Evolutionary conservation across 2,888 invertebrate species (phyloP).

Genomic region (Heliconius charithonia): DNA sequence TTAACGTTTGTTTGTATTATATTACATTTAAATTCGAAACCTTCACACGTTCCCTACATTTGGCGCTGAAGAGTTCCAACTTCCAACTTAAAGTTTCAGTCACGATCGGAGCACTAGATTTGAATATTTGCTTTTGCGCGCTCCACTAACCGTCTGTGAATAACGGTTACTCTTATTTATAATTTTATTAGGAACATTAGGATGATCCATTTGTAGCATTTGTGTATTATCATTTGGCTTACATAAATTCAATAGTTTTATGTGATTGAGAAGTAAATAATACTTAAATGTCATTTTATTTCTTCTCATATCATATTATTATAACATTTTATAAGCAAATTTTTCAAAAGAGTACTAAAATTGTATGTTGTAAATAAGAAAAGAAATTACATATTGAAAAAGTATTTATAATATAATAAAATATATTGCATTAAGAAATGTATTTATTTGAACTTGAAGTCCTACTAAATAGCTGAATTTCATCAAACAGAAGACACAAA

Average conservation of each 20-base stretch:
- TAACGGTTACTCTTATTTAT: constrained; percentile 30
- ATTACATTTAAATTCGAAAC: constrained; percentile 28
- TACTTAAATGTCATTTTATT: neutral
- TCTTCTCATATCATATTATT: neutral
- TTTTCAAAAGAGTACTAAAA: neutral
- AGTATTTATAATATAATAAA: too few species aligned
- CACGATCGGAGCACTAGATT: constrained; percentile 41
- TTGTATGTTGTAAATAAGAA: neutral
- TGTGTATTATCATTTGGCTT: neutral
- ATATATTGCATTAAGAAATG: too few species aligned
- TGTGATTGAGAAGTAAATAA: neutral
- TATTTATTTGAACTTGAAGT: neutral
- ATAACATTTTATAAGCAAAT: neutral
- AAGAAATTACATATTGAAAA: neutral
- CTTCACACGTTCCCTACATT: constrained; percentile 17
- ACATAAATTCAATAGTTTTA: neutral
- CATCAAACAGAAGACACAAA: neutral
- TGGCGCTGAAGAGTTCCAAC: constrained; percentile 21
- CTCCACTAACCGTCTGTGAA: constrained; percentile 40
- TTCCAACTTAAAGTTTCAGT: constrained; percentile 40
- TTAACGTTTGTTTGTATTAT: neutral
- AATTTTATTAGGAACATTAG: constrained; percentile 10
- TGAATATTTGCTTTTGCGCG: constrained; percentile 37
- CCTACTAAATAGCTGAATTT: neutral
- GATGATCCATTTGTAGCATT: neutral